Evolutionary conservation across 2,797 vertebrate species (phyloP), one percentile per base, ranked within the genome.

Genomic region (Sebastes vulpes): DNA sequence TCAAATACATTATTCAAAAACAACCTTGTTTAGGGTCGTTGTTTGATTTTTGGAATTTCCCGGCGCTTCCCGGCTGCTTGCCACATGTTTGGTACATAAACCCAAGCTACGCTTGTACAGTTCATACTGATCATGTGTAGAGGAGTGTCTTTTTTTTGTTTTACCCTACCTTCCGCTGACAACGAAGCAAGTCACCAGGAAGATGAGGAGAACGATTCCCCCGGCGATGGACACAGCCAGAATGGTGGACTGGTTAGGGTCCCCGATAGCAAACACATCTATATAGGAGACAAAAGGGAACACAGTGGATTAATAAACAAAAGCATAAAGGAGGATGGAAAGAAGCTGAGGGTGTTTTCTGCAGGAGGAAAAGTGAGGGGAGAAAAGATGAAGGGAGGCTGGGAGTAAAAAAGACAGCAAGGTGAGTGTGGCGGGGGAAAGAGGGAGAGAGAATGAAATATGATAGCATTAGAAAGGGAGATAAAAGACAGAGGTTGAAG

Each of bases 201-300:
- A 97, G 92, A 97, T 93, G 75, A 97, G 96, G 25, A 97, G 95
- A 35, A 96, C 90, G 11, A 97, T 94, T 52, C 96, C 96, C 3
- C 97, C 96, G 2, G 96, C 95, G 50, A 97, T 94, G 38, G 97
- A 97, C 79, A 97, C 96, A 1, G 94, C 96, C 81, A 97, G 82
- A 66, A 97, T 97, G 70, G 96, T 97, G 65, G 96, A 95, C 89
- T 97, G 97, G 94, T 97, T 97, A 0, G 97, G 96, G 77, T 97
- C 97, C 21, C 96, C 96, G 4, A 97, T 96, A 21, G 97, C 96
- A 80, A 97, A 86, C 70, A 97, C 96, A 84, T 97, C 97, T 97
- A 68, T 12, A 76, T 20, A 52, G 65, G 10, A 74, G 50, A 75
- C 31, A 88, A 52, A 54, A 42, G 58, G 14, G 38, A 69, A 65